Percentiles rank a stretch among this genome's conserved stretches.
These are phyloP conservation scores for Mesoclemmys tuberculata DNA, from an alignment of 2,113 vertebrate genomes.

Conservation along the genomic window DNA sequence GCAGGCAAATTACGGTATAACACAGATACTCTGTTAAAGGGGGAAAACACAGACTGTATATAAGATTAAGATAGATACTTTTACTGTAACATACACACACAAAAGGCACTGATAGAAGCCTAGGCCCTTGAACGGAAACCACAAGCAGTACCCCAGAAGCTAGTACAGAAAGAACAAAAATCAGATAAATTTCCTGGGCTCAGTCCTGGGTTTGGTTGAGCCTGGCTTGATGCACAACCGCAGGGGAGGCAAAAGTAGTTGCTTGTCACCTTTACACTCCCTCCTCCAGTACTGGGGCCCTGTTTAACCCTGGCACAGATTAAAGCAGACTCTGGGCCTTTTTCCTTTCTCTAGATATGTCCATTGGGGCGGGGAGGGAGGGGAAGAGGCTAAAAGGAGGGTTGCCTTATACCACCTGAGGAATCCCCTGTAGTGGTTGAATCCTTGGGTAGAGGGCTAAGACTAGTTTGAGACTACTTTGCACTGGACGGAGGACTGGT, in stretches of 20 bases:
- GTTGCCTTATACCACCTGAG: not conserved
- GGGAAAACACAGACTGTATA: not conserved
- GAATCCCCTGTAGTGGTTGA: not conserved
- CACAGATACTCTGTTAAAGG: not conserved
- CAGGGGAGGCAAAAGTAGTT: not conserved
- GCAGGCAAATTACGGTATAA: not conserved
- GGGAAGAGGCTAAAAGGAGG: not conserved
- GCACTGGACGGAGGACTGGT: not conserved
- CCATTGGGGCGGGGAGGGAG: too few relatives aligned
- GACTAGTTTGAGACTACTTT: not conserved
- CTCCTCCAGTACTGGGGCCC: not conserved
- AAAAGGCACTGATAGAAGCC: not conserved
- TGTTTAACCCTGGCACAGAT: not conserved
- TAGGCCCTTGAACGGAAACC: not conserved
- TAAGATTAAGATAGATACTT: too few relatives aligned
- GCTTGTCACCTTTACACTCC: not conserved
- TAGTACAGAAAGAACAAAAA: not conserved
- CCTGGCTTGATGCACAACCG: not conserved
- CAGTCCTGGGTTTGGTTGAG: not conserved
- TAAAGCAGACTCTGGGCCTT: not conserved
- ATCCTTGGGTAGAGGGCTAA: not conserved
- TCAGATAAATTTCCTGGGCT: not conserved
- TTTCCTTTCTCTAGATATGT: not conserved
- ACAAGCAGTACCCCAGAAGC: not conserved
- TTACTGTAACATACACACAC: not conserved